phyloP scores from a whole-genome alignment of 2,113 vertebrate species.

The Arizona elegans region DNA sequence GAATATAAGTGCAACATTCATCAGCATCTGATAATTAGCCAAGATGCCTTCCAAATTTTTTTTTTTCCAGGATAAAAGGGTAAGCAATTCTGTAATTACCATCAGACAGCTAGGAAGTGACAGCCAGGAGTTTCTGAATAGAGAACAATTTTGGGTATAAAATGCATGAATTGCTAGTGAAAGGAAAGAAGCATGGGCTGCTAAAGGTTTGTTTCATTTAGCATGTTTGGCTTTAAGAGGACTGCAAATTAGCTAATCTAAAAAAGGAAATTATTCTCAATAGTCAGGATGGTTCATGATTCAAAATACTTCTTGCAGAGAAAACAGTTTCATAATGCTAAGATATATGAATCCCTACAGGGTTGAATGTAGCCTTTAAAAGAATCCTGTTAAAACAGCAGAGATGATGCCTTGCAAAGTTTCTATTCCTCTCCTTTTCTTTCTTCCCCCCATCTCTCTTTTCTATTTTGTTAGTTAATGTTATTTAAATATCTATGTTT shows the following conservation, averaged over 20 bases:
- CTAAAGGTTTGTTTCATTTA: conserved; percentile 12
- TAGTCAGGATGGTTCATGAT: not conserved
- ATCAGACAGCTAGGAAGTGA: conserved; percentile 10
- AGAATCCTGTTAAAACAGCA: not conserved
- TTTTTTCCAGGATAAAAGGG: not conserved
- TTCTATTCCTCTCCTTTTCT: not conserved
- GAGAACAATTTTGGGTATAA: not conserved
- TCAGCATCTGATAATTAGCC: not conserved
- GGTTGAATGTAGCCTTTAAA: conserved; percentile 16
- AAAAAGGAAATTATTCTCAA: conserved; percentile 9
- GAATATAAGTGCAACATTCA: conserved; percentile 1
- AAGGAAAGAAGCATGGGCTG: not conserved
- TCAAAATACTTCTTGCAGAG: not conserved
- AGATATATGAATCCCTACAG: not conserved
- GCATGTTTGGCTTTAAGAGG: not conserved
- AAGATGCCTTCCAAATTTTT: conserved; percentile 10
- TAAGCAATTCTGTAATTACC: not conserved
- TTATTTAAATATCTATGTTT: not conserved
- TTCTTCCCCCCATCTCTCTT: not conserved
- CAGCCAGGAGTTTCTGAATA: not conserved
- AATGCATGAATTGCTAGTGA: not conserved
- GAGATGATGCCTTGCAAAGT: not conserved
- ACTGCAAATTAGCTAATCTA: not conserved
- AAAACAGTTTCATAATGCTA: not conserved
- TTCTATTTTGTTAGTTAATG: not conserved